Conservation (phyloP, 1,140 invertebrate genomes). For the Theocolax elegans region DNA sequence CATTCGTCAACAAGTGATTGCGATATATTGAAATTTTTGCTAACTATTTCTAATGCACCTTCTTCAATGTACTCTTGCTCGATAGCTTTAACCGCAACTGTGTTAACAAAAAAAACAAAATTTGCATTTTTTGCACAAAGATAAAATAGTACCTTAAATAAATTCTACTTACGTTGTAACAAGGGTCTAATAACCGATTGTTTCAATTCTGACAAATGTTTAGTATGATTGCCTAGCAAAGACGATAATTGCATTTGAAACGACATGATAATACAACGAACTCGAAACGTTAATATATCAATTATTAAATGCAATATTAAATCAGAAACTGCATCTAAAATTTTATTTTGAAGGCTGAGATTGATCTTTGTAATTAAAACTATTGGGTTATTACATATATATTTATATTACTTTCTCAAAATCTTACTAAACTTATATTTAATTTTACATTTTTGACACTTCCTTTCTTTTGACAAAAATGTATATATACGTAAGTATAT, state of each 20-base stretch:
- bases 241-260: slow-evolving; percentile 53
- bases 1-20: slow-evolving; percentile 58
- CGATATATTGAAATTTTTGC: slow-evolving; percentile 56
- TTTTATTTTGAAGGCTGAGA: background rate
- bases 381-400: too few relatives aligned
- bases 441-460: too few relatives aligned
- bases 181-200: slow-evolving; percentile 57
- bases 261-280: slow-evolving; percentile 35
- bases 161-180: slow-evolving; percentile 56
- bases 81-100: slow-evolving; percentile 63
- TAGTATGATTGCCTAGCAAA: slow-evolving; percentile 54
- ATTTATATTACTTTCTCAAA: too few relatives aligned
- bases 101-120: slow-evolving; percentile 36
- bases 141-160: slow-evolving; percentile 7
- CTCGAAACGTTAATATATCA: too few relatives aligned
- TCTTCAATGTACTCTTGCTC: slow-evolving; percentile 60
- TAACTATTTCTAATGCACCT: slow-evolving; percentile 59
- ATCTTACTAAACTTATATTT: too few relatives aligned
- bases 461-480: too few relatives aligned
- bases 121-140: background rate
- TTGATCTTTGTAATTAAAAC: too few relatives aligned
- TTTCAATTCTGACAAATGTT: slow-evolving; percentile 56
- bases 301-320: background rate
- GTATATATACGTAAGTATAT: background rate
- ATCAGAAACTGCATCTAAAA: background rate